These are phyloP conservation scores for Lepus oiostolus DNA, from an alignment of 2,797 vertebrate species.

Conservation along the genomic window DNA sequence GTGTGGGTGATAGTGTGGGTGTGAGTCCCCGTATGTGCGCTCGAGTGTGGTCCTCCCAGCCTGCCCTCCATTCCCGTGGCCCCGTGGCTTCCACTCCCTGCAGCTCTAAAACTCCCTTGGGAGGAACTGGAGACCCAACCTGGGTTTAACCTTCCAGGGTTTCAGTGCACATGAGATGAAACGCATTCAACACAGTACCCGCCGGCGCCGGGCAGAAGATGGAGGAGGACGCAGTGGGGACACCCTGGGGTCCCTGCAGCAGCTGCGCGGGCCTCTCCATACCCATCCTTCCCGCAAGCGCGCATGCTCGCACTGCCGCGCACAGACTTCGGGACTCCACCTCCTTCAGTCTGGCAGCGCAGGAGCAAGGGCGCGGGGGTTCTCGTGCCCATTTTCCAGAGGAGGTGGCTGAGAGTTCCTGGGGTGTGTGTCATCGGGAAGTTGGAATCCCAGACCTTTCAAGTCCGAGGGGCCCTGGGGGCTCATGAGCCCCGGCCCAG, in stretches of 20 bases:
- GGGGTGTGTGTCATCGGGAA: not conserved
- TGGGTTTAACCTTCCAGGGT: not conserved
- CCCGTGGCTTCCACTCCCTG: not conserved
- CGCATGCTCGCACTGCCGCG: fast-evolving
- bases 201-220: not conserved
- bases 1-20: not conserved
- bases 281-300: fast-evolving
- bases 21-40: not conserved
- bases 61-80: too few species aligned
- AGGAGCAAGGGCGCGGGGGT: not conserved
- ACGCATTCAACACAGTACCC: too few species aligned
- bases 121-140: not conserved
- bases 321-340: fast-evolving
- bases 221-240: not conserved
- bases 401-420: not conserved
- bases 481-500: too few species aligned
- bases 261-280: not conserved
- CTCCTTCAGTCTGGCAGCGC: not conserved
- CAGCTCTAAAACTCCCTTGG: not conserved
- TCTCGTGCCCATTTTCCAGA: slow-evolving; percentile 50
- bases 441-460: not conserved
- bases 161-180: not conserved
- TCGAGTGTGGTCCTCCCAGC: not conserved
- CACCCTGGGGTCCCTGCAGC: not conserved
- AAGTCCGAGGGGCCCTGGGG: not conserved